Base-by-base conservation (phyloP, 2,113 vertebrate genomes). In the Mustela nigripes region DNA sequence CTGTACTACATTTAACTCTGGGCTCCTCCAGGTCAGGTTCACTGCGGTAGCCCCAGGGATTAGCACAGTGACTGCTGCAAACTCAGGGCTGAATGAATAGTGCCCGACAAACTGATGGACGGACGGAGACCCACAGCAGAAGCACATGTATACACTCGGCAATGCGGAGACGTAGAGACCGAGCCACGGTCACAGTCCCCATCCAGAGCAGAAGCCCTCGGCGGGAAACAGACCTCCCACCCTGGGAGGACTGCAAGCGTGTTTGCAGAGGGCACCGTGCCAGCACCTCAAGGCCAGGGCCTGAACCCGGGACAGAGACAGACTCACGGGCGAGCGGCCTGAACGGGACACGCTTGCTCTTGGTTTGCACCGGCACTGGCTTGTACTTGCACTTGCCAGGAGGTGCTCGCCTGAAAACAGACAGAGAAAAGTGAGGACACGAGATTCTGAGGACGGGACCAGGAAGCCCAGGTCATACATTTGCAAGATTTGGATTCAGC, bases 311-410 rank as follows among this genome's bases (percentile, higher is more conserved):
- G 97, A 53, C 8, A 84, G 62, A 81, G 81, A 21, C 1, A 0
- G 39, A 99, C 99, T 99, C 98, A 99, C 99, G 92, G 98, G 99
- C 98, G 31, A 26, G 65, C 22, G 99, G 99, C 91, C 98, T 96
- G 96, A 99, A 99, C 0, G 86, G 98, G 96, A 99, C 63, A 85
- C n/a, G 67, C 97, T 99, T 99, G 58, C 99, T 99, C 62, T 97
- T 99, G 97, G 99, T 99, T 98, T 99, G 99, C 95, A 99, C 99
- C 0, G 98, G 98, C 91, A 99, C 90, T 9, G 98, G 98, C 87
- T 99, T 99, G 67, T 98, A 98, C 97, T 98, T 99, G 97, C 99
- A 99, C 93, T 99, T 99, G 45, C 99, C 99, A 56, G 99, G 99
- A 58, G 99, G 99, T 91, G 99, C 99, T 98, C 99, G 98, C 98